Conservation (phyloP, 2,888 invertebrate species). For the Capitulum mitella region DNA sequence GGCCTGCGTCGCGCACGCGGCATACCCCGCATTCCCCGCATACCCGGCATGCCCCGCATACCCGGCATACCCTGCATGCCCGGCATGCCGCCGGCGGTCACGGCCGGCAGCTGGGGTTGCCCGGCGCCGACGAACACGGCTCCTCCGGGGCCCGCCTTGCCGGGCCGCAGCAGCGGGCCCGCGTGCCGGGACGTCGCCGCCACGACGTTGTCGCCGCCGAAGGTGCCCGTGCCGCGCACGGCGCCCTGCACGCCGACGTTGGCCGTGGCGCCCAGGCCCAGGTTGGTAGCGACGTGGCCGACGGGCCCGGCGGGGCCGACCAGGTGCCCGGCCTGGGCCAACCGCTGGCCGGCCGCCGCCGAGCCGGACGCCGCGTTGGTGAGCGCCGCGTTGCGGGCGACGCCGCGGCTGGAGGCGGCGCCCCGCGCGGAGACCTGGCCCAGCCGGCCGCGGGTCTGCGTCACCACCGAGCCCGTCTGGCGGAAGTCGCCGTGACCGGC, state of each 20-base stretch:
- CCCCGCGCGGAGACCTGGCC: background rate
- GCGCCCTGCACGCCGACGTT: background rate
- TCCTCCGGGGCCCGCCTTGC: background rate
- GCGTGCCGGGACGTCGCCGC: background rate
- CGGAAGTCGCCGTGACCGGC: background rate
- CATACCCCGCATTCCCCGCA: too few species aligned
- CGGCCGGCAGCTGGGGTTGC: too few species aligned
- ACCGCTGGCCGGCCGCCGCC: background rate
- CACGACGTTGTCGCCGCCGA: background rate
- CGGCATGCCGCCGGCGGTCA: too few species aligned
- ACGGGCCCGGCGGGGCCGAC: background rate
- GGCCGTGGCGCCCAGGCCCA: background rate
- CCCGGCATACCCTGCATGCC: too few species aligned
- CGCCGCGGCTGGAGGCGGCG: background rate
- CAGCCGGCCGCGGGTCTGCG: background rate
- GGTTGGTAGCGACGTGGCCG: background rate
- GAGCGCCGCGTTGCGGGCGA: background rate
- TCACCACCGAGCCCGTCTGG: background rate
- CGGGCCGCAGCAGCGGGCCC: background rate
- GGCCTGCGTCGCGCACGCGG: too few species aligned
- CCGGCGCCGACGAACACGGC: background rate
- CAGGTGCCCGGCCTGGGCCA: background rate
- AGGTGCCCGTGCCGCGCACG: background rate
- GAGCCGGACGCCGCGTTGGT: background rate
- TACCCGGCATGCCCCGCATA: too few species aligned